phyloP scores from a whole-genome alignment of 1,140 invertebrate genomes.

The Papilio polytes region DNA sequence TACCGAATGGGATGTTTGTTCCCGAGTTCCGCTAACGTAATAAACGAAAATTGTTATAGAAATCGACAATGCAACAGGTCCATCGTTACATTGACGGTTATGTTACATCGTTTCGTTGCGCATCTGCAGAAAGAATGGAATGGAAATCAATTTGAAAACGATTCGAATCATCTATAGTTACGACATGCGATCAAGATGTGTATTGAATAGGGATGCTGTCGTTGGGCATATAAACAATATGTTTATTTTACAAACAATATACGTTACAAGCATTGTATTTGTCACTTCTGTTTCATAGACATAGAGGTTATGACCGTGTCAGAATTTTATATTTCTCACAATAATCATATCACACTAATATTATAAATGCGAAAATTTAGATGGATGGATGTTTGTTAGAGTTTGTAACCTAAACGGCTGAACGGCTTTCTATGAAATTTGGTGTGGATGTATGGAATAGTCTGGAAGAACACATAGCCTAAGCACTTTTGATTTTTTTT shows the following conservation, averaged over 20 bases:
- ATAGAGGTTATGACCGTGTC: not conserved
- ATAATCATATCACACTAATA: not conserved
- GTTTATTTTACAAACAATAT: not conserved
- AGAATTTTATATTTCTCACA: not conserved
- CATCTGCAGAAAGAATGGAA: slow-evolving; percentile 31
- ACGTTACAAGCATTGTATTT: not conserved
- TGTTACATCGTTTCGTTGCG: slow-evolving; percentile 16
- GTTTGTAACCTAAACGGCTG: no score
- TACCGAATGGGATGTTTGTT: slow-evolving; percentile 64
- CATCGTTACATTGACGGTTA: slow-evolving; percentile 40
- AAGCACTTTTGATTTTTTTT: no score
- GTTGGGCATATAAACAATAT: not conserved
- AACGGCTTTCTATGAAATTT: no score
- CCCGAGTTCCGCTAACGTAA: slow-evolving; percentile 46
- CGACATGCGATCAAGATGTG: not conserved
- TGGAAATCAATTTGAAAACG: slow-evolving; percentile 32
- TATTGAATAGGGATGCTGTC: not conserved
- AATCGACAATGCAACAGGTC: slow-evolving; percentile 61
- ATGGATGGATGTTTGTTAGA: no score
- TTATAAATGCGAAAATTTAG: not conserved
- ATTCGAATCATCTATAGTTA: slow-evolving; percentile 23
- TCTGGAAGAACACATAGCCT: no score
- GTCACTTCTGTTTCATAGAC: not conserved
- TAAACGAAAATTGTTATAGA: slow-evolving; percentile 66
- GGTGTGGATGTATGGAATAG: no score